These are phyloP conservation scores for Bothrops jararaca DNA, from an alignment of 2,113 vertebrate species.

Conservation along the genomic window DNA sequence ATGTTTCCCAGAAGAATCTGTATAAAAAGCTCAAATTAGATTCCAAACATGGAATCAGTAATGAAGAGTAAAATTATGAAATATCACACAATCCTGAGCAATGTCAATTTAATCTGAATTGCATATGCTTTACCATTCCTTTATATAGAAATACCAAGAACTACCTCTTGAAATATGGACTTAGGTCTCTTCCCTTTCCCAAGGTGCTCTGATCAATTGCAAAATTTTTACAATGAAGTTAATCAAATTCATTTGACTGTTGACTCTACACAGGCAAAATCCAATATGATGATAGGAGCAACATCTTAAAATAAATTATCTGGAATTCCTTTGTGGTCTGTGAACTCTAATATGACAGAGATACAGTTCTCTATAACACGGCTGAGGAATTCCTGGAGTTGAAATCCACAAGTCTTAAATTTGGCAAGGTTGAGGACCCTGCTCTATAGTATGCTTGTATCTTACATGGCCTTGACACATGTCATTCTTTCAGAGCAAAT, in stretches of 20 bases:
- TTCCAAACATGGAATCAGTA: not conserved
- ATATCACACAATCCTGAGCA: not conserved
- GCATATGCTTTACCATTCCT: not conserved
- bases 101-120: not conserved
- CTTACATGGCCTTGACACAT: too few species aligned
- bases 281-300: not conserved
- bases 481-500: too few species aligned
- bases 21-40: not conserved
- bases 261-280: not conserved
- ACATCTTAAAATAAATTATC: not conserved
- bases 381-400: too few species aligned
- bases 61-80: not conserved
- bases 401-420: too few species aligned
- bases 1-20: not conserved
- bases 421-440: too few species aligned
- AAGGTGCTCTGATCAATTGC: not conserved
- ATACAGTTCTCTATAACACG: not conserved
- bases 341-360: not conserved
- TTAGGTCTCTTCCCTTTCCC: not conserved
- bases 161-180: not conserved
- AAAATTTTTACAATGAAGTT: not conserved
- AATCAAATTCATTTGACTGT: not conserved
- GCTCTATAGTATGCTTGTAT: too few species aligned
- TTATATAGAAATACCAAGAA: not conserved
- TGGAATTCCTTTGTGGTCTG: not conserved